Percentiles rank a stretch among this genome's conserved stretches.
Conservation (phyloP, 1,140 invertebrate species). For the Drosophila truncata region DNA sequence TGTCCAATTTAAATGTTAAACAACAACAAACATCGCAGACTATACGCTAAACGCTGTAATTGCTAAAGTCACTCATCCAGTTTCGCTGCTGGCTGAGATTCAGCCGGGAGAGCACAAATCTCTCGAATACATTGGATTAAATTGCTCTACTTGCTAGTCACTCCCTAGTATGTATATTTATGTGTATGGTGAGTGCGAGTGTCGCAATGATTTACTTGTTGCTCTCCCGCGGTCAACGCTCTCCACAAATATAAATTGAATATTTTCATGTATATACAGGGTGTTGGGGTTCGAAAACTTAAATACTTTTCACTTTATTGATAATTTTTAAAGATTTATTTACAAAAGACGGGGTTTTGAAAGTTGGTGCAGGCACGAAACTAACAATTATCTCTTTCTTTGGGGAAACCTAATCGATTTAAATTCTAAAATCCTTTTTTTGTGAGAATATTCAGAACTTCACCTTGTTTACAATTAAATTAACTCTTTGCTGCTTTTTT, state of each 20-base stretch:
- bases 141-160: conserved; percentile 33
- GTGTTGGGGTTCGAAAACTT: conserved; percentile 46
- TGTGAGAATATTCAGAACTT: too few species aligned
- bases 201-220: conserved; percentile 14
- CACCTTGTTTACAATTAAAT: not conserved
- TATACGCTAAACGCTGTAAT: conserved; percentile 23
- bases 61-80: conserved; percentile 27
- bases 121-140: conserved; percentile 26
- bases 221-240: conserved; percentile 38
- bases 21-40: not conserved
- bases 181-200: not conserved
- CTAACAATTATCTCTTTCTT: too few species aligned
- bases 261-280: conserved; percentile 42
- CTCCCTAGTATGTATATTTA: conserved; percentile 17
- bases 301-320: not conserved
- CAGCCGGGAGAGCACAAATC: conserved; percentile 34
- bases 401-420: too few species aligned
- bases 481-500: not conserved
- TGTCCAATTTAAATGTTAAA: not conserved
- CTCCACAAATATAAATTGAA: conserved; percentile 28
- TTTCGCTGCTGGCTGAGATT: conserved; percentile 14
- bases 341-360: too few species aligned
- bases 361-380: too few species aligned
- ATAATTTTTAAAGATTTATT: not conserved
- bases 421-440: not conserved